phyloP scores from a whole-genome alignment of 1,140 invertebrate genomes.

The Kradibia gibbosae region DNA sequence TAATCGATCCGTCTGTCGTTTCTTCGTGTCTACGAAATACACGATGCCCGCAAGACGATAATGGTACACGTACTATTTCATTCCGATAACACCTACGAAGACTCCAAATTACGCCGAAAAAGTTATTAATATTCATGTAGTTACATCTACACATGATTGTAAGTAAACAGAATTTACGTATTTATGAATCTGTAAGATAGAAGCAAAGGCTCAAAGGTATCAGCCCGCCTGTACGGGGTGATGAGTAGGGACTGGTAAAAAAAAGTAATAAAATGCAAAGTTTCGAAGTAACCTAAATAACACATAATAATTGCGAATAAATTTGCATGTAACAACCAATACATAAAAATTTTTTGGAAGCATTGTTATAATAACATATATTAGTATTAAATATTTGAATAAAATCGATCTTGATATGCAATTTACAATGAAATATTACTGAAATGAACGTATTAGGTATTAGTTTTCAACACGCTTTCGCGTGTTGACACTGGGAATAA shows the following conservation, averaged over 20 bases:
- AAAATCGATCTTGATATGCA: too few relatives aligned
- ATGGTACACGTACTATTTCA: constrained; percentile 29
- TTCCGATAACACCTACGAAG: constrained; percentile 37
- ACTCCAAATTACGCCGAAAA: constrained; percentile 19
- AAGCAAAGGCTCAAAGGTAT: constrained; percentile 8
- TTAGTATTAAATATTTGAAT: too few relatives aligned
- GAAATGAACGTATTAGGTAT: too few relatives aligned
- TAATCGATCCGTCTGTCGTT: not conserved
- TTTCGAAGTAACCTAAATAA: too few relatives aligned
- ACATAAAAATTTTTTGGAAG: too few relatives aligned
- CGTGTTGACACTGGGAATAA: too few relatives aligned
- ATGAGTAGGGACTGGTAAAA: not conserved
- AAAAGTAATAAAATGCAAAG: too few relatives aligned
- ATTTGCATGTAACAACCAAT: too few relatives aligned
- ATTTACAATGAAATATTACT: too few relatives aligned
- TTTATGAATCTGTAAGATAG: not conserved
- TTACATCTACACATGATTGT: not conserved
- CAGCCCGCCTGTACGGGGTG: not conserved
- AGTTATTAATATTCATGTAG: constrained; percentile 31
- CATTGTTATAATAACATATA: too few relatives aligned
- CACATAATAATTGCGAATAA: too few relatives aligned
- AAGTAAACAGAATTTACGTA: constrained; percentile 6
- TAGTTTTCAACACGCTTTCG: too few relatives aligned
- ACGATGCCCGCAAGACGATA: not conserved
- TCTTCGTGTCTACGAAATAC: not conserved